Base-by-base conservation (phyloP, 2,113 vertebrate genomes). In the Bufo bufo region DNA sequence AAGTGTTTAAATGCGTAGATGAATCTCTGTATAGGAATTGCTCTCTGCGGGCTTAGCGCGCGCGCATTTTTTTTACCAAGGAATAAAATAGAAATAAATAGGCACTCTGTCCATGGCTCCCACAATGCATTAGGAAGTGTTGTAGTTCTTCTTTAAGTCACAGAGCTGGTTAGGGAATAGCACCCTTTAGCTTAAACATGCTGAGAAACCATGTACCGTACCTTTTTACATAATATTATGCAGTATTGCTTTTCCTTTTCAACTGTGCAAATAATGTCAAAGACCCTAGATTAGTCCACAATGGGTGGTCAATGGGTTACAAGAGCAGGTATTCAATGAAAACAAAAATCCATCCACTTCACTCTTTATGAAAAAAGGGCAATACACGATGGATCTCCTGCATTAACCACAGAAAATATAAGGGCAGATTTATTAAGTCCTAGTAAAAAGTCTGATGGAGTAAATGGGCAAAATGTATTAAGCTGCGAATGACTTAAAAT, bases 1-100 rank as follows among this genome's bases (percentile, higher is more conserved):
- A 17, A 14, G 85, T 50, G 78, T 86, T 79, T 54, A 43, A 86
- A 66, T 19, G 66, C 45, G 75, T 43, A 80, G 85, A 87, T 87
- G 19, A 71, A 58, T 58, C 20, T 63, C 77, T 23, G 66, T 33
- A 81, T n/a, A 52, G 4, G n/a, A 61, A 66, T 13, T 58, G 43
- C 49, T 78, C 74, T 61, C 19, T 69, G 65, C 12, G 33, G 85
- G 58, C 13, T 77, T 0, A 33, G 33, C 33, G 33, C 33, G 33
- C 33, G 0, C 33, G 1, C 33, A 33, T 33, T 33, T 33, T 33
- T 33, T 33, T 33, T 33, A 33, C 33, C 33, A 33, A 33, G 33
- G 33, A 33, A 33, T 33, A 33, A 33, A 33, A 33, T 1, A 33
- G 33, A 33, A 33, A 33, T 33, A 33, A 33, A 33, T 33, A 1